Evolutionary conservation across 2,888 invertebrate genomes (phyloP), one percentile per base, ranked within the genome.

Genomic region (Pecten maximus): DNA sequence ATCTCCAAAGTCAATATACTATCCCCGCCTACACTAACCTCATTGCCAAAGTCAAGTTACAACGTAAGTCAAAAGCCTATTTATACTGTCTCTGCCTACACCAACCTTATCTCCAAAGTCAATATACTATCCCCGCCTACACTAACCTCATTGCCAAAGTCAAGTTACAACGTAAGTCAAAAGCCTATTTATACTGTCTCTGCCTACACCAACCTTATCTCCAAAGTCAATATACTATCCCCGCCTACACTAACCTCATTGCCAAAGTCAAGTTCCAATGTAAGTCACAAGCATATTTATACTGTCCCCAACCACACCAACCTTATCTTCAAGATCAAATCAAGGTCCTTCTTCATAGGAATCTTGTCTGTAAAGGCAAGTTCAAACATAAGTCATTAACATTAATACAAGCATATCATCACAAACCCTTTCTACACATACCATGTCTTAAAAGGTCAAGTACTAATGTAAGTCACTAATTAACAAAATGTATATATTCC

Each of bases 221-320:
- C 98, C 92, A 98, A 98, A 95, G 98, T 99, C 0, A 98, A 98
- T 99, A 99, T 96, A 99, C 99, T 0, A 98, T 99, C 95, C 99
- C 99, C 0, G 98, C 99, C 0, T 99, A 99, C 96, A 98, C 98
- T 35, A 99, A 98, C 97, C 97, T 99, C 6, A 97, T 98, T 88
- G 98, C 98, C 92, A 98, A 98, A 95, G 98, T 99, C 0, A 98
- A 98, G 93, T 99, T 99, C 96, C 99, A 99, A 94, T 96, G 97
- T 97, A 95, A 95, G 96, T 94, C 35, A 28, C 28, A 35, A 74
- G 35, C 28, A 28, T 74, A 74, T 60, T 23, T 48, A 48, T 48
- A 48, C 48, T 19, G 19, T 48, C 48, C 48, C 48, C 48, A 19
- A 44, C 0, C 99, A 99, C 96, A 98, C 98, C 39, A 99, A 98